A percentile compares a stretch with the other conserved stretches of the same genome.
These are phyloP conservation scores for Brachionus koreanus DNA, from an alignment of 1,140 invertebrate genomes.

Conservation along the genomic window DNA sequence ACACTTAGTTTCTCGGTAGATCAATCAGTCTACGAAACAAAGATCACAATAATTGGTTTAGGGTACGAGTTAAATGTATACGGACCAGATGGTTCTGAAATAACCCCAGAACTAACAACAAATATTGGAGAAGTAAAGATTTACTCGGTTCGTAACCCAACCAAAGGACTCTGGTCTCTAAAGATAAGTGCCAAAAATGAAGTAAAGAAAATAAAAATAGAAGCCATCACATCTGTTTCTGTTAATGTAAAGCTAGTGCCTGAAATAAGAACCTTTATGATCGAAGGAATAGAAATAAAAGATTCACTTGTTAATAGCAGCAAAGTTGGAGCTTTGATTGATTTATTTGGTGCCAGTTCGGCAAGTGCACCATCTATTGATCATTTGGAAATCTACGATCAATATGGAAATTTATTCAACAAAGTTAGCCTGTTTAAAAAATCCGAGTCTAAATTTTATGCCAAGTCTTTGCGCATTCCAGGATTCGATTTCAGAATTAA, in stretches of 20 bases:
- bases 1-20: neutral
- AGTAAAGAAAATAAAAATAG: neutral
- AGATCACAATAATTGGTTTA: neutral
- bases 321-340: neutral
- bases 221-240: neutral
- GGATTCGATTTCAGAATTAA: neutral
- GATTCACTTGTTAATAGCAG: neutral
- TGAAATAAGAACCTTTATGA: neutral
- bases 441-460: neutral
- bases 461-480: neutral
- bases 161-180: neutral
- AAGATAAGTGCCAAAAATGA: neutral
- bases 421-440: neutral
- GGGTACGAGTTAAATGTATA: neutral
- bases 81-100: neutral
- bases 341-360: neutral
- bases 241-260: neutral
- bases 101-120: neutral
- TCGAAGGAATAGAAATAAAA: neutral
- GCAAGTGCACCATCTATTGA: neutral
- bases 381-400: neutral
- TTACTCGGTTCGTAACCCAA: neutral
- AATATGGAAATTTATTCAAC: neutral
- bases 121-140: neutral
- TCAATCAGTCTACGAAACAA: neutral